Base-by-base conservation (phyloP, 2,113 vertebrate genomes). In the Istiophorus platypterus region DNA sequence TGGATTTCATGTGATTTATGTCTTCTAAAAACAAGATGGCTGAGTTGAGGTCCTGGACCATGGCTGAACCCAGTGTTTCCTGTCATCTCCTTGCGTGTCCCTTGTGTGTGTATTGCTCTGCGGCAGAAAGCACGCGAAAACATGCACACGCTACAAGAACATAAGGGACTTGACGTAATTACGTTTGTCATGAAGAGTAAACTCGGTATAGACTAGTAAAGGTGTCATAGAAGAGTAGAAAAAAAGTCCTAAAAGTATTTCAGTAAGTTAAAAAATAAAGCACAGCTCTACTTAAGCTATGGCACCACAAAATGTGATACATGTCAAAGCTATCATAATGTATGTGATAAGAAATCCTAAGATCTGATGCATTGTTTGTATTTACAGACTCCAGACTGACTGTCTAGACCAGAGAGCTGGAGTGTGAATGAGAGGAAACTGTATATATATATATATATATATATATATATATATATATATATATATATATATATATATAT, bases 41-140 rank as follows among this genome's bases (percentile, higher is more conserved):
- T 22, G 76, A 86, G 72, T 76, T 88, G 77, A 90, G 86, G 82
- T 88, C 88, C 73, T 82, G 73, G 80, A 90, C 89, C 92, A 84
- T 61, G 73, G 82, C 68, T 93, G 94, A 94, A 94, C 93, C 89
- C 6, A 64, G 68, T 76, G 81, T 74, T 89, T 93, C 92, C 93
- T 88, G 88, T 94, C 76, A 87, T 85, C 68, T 90, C 66, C 64
- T 86, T 42, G 15, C 81, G 59, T 82, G 64, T 72, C 3, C 17
- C 15, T 91, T 20, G 18, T 69, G 62, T 75, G 62, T 47, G n/a
- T 61, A 29, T 89, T 24, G 7, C 52, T 76, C 78, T 57, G 41
- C n/a, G 6, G n/a, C 5, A 37, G 20, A 65, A 69, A 31, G 34
- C 39, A 34, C 20, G 39, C 52, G 56, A 69, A 80, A 78, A 75